phyloP scores from a whole-genome alignment of 2,797 vertebrate species.

The Micromesistius poutassou region DNA sequence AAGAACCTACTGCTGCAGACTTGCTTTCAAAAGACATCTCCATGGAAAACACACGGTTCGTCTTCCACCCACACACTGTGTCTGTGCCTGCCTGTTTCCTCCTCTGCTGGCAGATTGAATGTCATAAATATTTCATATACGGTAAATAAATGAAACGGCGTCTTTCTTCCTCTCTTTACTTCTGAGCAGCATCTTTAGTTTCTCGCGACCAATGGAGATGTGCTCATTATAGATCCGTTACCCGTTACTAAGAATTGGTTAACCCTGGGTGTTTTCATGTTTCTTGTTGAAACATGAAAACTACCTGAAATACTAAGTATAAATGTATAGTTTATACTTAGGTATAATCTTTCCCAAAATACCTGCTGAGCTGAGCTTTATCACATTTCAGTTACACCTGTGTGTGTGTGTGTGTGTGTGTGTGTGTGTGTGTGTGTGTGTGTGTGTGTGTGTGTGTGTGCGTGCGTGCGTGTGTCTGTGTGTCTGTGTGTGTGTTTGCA shows the following conservation, averaged over 20 bases:
- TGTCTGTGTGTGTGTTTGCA: not conserved
- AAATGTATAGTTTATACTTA: too few species aligned
- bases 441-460: not conserved
- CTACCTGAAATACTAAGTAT: not conserved
- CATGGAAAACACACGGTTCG: constrained; percentile 51
- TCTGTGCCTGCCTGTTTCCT: constrained; percentile 45
- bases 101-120: constrained; percentile 65
- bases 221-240: not conserved
- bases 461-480: not conserved
- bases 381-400: not conserved
- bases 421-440: not conserved
- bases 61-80: constrained; percentile 58
- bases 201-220: constrained; percentile 34
- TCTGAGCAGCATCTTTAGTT: constrained; percentile 46
- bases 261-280: not conserved
- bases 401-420: not conserved
- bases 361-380: not conserved
- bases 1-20: constrained; percentile 45
- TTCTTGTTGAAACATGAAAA: too few species aligned
- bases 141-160: constrained; percentile 75
- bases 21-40: constrained; percentile 56
- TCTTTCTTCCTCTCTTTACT: constrained; percentile 56
- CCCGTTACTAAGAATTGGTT: not conserved
- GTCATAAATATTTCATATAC: constrained; percentile 70
- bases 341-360: not conserved